phyloP scores from a whole-genome alignment of 2,113 vertebrate genomes.

The Myotis brandtii region DNA sequence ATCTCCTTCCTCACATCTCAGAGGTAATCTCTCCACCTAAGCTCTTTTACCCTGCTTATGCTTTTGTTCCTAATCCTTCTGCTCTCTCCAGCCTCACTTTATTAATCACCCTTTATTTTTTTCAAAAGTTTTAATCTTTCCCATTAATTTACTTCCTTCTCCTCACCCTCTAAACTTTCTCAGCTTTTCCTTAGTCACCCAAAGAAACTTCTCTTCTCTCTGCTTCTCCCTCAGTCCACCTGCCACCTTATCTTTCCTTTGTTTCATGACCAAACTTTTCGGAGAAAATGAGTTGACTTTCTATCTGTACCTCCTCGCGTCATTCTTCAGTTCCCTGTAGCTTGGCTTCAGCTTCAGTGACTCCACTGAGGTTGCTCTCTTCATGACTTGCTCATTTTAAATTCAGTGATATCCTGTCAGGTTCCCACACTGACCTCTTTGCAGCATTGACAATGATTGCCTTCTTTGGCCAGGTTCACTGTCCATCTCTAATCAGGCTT shows the following conservation, averaged over 20 bases:
- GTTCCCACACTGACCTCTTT: not conserved
- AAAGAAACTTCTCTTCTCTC: not conserved
- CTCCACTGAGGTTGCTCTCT: not conserved
- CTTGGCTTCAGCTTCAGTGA: not conserved
- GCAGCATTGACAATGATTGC: not conserved
- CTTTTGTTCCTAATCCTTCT: not conserved
- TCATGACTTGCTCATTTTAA: not conserved
- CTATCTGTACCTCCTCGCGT: not conserved
- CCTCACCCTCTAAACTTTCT: not conserved
- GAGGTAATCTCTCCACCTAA: not conserved
- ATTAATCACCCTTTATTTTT: not conserved
- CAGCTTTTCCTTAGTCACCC: not conserved
- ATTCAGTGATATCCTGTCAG: not conserved
- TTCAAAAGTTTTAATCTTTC: not conserved
- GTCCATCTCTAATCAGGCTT: not conserved
- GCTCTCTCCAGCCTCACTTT: not conserved
- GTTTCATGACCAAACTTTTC: constrained; percentile 14
- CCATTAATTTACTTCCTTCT: not conserved
- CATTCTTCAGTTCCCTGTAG: not conserved
- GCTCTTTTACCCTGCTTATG: not conserved
- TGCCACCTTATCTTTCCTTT: not conserved
- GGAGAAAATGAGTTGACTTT: not conserved
- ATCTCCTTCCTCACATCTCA: not conserved
- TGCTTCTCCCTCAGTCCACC: not conserved
- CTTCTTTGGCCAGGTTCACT: not conserved